Percentiles rank a stretch among this genome's conserved stretches.
Evolutionary conservation across 2,888 invertebrate species (phyloP).

Genomic region (Arctia plantaginis): DNA sequence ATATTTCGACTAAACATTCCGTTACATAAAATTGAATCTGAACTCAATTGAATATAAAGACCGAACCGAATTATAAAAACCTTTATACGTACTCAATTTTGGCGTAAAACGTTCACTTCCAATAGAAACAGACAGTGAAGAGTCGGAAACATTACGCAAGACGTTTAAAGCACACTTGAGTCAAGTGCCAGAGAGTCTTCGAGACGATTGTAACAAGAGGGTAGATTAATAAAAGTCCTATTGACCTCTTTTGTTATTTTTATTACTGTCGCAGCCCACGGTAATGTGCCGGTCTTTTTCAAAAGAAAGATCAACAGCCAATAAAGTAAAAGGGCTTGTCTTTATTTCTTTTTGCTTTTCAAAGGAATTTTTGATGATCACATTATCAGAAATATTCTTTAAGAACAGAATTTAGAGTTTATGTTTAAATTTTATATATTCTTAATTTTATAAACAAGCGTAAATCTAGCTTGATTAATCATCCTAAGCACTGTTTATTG

Average conservation of each 20-base stretch:
- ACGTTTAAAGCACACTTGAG: conserved; percentile 30
- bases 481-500: no score
- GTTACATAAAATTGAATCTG: not conserved
- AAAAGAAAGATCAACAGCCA: conserved; percentile 26
- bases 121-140: conserved; percentile 3
- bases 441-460: no score
- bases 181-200: conserved; percentile 26
- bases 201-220: conserved; percentile 30
- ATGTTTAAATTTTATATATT: no score
- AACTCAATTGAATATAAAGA: not conserved
- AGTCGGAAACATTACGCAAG: conserved; percentile 24
- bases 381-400: not conserved
- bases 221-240: conserved; percentile 47
- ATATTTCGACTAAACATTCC: not conserved
- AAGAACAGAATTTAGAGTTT: not conserved
- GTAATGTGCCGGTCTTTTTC: conserved; percentile 26
- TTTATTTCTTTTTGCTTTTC: conserved; percentile 11
- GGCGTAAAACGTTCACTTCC: not conserved
- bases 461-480: no score
- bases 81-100: not conserved
- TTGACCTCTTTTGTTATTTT: conserved; percentile 43
- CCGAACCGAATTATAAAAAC: not conserved
- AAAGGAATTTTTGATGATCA: not conserved
- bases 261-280: conserved; percentile 34
- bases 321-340: conserved; percentile 15